Percentiles rank a stretch among this genome's conserved stretches.
Evolutionary conservation across 1,140 invertebrate species (phyloP).

Genomic region (Chionoecetes opilio): DNA sequence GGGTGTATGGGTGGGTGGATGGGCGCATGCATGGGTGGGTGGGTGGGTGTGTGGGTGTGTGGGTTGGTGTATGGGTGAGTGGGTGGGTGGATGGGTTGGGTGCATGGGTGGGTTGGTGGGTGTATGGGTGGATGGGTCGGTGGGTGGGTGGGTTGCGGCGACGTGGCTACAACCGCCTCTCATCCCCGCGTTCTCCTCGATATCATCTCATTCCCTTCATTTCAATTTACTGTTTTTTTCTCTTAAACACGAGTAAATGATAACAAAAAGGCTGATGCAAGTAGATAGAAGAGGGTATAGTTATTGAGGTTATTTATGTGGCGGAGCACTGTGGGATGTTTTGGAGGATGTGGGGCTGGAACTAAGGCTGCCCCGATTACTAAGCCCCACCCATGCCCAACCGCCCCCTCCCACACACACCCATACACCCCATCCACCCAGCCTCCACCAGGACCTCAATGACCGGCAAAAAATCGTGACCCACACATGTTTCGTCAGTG

Average conservation of each 20-base stretch:
- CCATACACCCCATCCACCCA: background rate
- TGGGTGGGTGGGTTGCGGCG: background rate
- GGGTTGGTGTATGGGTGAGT: background rate
- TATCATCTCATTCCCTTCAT: background rate
- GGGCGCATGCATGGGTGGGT: too few relatives aligned
- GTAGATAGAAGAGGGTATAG: background rate
- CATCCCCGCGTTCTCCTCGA: background rate
- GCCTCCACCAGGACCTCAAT: background rate
- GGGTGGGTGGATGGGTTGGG: background rate
- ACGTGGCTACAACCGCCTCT: too few relatives aligned
- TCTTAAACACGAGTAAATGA: conserved; percentile 6
- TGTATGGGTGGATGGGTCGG: too few relatives aligned
- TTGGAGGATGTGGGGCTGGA: background rate
- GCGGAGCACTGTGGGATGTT: background rate
- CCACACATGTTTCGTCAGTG: background rate
- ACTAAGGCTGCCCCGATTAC: background rate
- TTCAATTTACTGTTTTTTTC: background rate
- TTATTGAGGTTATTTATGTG: background rate
- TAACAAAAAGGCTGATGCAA: background rate
- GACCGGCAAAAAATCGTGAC: background rate
- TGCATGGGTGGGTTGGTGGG: background rate
- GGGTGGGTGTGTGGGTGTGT: too few relatives aligned
- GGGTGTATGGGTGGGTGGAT: too few relatives aligned
- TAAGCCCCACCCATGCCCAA: too few relatives aligned
- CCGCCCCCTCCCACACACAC: background rate